Evolutionary conservation across 2,888 invertebrate species (phyloP).

Genomic region (Oligia latruncula): DNA sequence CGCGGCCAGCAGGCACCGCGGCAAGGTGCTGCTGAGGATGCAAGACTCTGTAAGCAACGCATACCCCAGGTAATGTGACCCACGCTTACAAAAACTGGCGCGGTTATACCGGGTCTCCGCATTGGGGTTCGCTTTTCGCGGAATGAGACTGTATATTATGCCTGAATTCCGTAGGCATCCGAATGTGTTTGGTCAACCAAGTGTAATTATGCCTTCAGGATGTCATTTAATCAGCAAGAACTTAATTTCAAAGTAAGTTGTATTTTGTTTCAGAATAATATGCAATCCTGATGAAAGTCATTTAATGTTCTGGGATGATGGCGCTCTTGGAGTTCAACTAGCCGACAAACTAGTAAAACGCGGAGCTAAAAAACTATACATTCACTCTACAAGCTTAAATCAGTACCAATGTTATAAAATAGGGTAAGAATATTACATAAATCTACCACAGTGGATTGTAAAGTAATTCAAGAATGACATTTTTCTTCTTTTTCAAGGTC

Average conservation of each 20-base stretch:
- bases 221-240: too few relatives aligned
- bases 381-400: slow-evolving; percentile 51
- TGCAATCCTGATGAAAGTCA: slow-evolving; percentile 31
- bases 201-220: neutral
- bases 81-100: too few relatives aligned
- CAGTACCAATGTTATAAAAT: slow-evolving; percentile 33
- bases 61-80: slow-evolving; percentile 9
- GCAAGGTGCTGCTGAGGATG: slow-evolving; percentile 75
- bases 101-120: neutral
- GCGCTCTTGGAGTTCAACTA: slow-evolving; percentile 65
- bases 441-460: neutral
- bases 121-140: neutral
- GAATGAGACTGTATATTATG: neutral
- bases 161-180: neutral
- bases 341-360: slow-evolving; percentile 68
- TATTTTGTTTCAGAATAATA: slow-evolving; percentile 40
- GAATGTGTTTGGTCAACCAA: neutral
- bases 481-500: neutral
- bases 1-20: slow-evolving; percentile 75
- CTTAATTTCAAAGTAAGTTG: neutral
- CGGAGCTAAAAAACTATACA: slow-evolving; percentile 70
- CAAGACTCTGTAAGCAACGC: slow-evolving; percentile 31
- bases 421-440: neutral
- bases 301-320: slow-evolving; percentile 44
- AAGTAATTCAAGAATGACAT: neutral